Percentiles rank a stretch among this genome's conserved stretches.
phyloP scores from a whole-genome alignment of 64 coral and sea anemone species.

The Montipora cactus region DNA sequence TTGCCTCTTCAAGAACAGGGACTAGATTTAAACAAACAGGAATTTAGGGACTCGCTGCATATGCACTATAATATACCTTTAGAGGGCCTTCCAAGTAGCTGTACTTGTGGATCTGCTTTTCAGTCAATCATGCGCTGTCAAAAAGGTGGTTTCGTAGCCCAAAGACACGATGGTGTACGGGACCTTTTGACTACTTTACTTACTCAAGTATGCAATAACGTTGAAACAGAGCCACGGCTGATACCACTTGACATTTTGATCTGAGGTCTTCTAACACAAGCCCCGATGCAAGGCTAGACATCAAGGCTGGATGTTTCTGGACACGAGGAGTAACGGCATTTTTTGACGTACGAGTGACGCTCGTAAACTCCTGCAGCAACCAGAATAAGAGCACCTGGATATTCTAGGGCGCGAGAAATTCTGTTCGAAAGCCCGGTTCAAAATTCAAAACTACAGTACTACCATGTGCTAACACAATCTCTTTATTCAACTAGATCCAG shows the following conservation, averaged over 20 bases:
- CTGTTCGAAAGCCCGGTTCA: too few species aligned
- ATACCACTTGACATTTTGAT: background rate
- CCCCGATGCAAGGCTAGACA: too few species aligned
- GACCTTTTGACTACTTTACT: conserved; percentile 3
- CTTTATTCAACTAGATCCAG: too few species aligned
- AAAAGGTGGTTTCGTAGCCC: conserved; percentile 27
- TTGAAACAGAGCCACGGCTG: conserved; percentile 32
- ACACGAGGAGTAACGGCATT: too few species aligned
- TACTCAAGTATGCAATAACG: conserved; percentile 48
- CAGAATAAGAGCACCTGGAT: too few species aligned
- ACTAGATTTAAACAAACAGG: conserved; percentile 9
- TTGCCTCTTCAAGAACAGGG: conserved; percentile 33
- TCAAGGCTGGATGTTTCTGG: too few species aligned
- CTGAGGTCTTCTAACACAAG: too few species aligned
- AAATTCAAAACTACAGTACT: too few species aligned
- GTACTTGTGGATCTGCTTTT: conserved; percentile 28
- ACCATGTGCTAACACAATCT: too few species aligned
- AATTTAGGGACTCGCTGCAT: conserved; percentile 20
- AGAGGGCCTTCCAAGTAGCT: background rate
- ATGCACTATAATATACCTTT: conserved; percentile 16
- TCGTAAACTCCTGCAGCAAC: too few species aligned
- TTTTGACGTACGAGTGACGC: too few species aligned
- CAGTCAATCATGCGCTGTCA: conserved; percentile 37
- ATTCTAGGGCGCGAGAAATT: too few species aligned
- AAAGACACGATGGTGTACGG: conserved; percentile 16